These are phyloP conservation scores for Mactra quadrangularis DNA, from an alignment of 1,140 invertebrate species.

Conservation along the genomic window DNA sequence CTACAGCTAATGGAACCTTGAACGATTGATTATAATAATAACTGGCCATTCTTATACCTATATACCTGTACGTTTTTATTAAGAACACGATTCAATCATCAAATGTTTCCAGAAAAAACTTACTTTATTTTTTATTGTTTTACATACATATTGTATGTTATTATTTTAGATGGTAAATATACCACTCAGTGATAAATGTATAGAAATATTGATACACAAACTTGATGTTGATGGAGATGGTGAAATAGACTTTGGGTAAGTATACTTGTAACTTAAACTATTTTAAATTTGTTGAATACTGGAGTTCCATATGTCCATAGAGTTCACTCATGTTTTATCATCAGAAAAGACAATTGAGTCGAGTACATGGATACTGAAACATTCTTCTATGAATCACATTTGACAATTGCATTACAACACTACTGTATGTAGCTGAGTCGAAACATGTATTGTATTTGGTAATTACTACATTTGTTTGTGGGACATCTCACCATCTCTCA, in stretches of 20 bases:
- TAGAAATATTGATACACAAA: constrained; percentile 65
- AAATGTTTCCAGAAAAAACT: too few relatives aligned
- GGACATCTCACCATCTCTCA: too few relatives aligned
- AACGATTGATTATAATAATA: too few relatives aligned
- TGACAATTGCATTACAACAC: neutral
- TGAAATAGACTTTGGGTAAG: constrained; percentile 71
- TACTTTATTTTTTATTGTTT: too few relatives aligned
- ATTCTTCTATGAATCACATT: neutral
- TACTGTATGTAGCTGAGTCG: neutral
- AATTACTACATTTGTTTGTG: too few relatives aligned
- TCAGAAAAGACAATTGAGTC: neutral
- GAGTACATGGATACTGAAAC: neutral
- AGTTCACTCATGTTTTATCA: neutral
- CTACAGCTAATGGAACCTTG: too few relatives aligned
- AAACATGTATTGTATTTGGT: too few relatives aligned
- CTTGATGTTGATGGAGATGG: constrained; percentile 70
- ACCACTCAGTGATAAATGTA: constrained; percentile 60
- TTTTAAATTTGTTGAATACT: neutral
- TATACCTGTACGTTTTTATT: too few relatives aligned
- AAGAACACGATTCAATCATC: too few relatives aligned
- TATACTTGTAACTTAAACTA: too few relatives aligned
- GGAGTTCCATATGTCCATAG: neutral
- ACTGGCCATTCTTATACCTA: too few relatives aligned
- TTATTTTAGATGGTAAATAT: constrained; percentile 67
- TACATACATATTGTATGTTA: too few relatives aligned